Base-by-base conservation (phyloP, 2,797 vertebrate species). In the Allochrocebus solatus region DNA sequence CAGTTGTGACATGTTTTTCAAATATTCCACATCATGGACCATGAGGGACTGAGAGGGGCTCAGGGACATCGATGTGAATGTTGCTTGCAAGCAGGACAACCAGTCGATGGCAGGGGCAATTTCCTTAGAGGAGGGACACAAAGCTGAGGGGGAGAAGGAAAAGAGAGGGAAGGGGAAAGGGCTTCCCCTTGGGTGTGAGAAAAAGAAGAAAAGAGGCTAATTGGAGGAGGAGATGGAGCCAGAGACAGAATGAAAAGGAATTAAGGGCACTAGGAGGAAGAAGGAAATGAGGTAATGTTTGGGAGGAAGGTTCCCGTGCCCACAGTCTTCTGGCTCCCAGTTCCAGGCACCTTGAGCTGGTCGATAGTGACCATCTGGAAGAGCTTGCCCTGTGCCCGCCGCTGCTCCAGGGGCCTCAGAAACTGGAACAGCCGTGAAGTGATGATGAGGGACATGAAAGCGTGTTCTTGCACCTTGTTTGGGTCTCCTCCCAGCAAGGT, bases 11-110 rank as follows among this genome's bases (percentile, higher is more conserved):
- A 99, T 99, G 90, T 99, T 98, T 97, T 96, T 97, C 67, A 99
- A 98, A 98, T 99, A 99, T 10, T 99, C 99, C 85, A 99, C 97
- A 97, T 99, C 99, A 94, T 99, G 99, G 81, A 99, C 98, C 93
- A 99, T 97, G 79, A 99, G 98, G 12, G 96, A 70, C 86, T 99
- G 99, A 41, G 99, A 99, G 87, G 99, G 93, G 26, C 91, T 98
- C 92, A 99, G 94, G 59, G 98, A 95, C 96, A 99, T 96, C 3
- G 99, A 99, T 70, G 99, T 97, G 97, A 99, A 99, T 13, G 98
- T 97, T 0, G 99, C 98, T 98, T 98, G 99, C 88, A 99, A 99
- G 93, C 99, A 99, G 9, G 98, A 98, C 95, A 99, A 87, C 99
- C 99, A 99, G 93, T 99, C 99, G 82, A 99, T 99, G 86, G 98